Evolutionary conservation across 1,140 invertebrate species (phyloP).

Genomic region (Ruditapes philippinarum): DNA sequence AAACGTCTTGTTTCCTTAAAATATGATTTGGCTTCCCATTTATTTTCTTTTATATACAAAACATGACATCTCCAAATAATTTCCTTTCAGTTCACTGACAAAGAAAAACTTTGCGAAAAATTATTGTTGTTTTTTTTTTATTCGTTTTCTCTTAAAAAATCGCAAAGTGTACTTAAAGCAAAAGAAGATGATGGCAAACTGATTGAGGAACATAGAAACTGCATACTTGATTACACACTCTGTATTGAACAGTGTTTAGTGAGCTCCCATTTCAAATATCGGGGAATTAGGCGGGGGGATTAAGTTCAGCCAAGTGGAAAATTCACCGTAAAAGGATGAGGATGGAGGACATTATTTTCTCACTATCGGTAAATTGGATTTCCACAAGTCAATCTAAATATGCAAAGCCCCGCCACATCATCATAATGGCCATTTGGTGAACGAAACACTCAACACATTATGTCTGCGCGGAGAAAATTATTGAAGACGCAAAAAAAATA

Average conservation of each 20-base stretch:
- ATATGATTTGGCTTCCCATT: too few relatives aligned
- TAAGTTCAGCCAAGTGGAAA: background rate
- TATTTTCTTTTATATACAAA: too few relatives aligned
- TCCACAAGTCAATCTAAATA: conserved; percentile 32
- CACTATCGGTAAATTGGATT: conserved; percentile 41
- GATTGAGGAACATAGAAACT: conserved; percentile 7
- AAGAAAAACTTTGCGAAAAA: too few relatives aligned
- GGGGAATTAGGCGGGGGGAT: conserved; percentile 36
- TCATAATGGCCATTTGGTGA: background rate
- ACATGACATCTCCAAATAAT: too few relatives aligned
- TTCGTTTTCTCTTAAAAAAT: too few relatives aligned
- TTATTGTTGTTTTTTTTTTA: too few relatives aligned
- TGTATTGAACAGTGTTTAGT: conserved; percentile 53
- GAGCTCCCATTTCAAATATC: conserved; percentile 29
- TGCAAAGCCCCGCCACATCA: background rate
- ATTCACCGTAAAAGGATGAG: conserved; percentile 28
- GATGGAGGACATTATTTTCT: conserved; percentile 19
- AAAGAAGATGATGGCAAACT: background rate
- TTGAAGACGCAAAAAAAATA: too few relatives aligned
- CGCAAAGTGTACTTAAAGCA: too few relatives aligned
- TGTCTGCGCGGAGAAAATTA: background rate
- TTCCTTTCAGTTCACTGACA: too few relatives aligned
- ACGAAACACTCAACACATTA: conserved; percentile 26
- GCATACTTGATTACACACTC: background rate
- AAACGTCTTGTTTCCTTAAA: too few relatives aligned